Evolutionary conservation across 1,140 invertebrate genomes (phyloP).

Genomic region (Polypedilum vanderplanki): DNA sequence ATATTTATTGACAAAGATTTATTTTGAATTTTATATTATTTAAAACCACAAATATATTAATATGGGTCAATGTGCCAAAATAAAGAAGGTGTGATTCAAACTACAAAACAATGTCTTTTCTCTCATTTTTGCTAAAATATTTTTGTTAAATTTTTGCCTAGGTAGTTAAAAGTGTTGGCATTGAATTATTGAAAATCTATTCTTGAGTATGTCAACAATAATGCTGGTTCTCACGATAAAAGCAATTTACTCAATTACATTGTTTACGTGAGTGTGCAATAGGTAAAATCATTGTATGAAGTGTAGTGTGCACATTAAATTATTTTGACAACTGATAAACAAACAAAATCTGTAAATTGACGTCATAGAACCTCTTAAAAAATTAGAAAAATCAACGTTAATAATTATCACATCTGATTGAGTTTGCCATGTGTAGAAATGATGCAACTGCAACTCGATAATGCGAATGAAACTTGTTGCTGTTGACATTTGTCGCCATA

Average conservation of each 20-base stretch:
- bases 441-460: neutral
- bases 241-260: neutral
- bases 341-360: too few relatives aligned
- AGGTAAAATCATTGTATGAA: too few relatives aligned
- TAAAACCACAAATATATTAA: neutral
- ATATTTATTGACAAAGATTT: too few relatives aligned
- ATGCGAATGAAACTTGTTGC: neutral
- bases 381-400: too few relatives aligned
- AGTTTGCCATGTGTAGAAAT: neutral
- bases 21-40: too few relatives aligned
- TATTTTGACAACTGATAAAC: too few relatives aligned
- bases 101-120: neutral
- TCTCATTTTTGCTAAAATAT: neutral
- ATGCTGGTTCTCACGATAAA: neutral
- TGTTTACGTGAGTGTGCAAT: neutral
- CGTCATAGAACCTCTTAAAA: too few relatives aligned
- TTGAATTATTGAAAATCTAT: neutral
- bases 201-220: neutral
- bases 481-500: neutral
- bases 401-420: neutral
- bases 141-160: neutral
- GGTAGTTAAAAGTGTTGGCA: neutral
- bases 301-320: too few relatives aligned
- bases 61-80: constrained; percentile 16
- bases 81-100: neutral